Percentiles rank a stretch among this genome's conserved stretches.
phyloP scores from a whole-genome alignment of 2,797 vertebrate genomes.

The Salarias fasciatus region DNA sequence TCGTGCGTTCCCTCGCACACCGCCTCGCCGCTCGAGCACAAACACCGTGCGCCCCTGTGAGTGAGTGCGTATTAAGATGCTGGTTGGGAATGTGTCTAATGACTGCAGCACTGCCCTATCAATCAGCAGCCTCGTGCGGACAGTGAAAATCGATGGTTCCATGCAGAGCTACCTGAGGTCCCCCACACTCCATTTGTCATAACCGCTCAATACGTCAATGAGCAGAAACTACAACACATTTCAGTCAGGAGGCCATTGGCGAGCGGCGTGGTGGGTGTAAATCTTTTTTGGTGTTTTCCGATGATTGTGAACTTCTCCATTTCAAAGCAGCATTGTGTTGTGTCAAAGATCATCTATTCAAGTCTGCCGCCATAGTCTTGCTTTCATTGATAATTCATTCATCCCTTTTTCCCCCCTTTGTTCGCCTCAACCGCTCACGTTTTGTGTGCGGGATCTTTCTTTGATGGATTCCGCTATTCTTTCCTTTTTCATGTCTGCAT shows the following conservation, averaged over 20 bases:
- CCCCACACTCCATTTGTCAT: slow-evolving; percentile 83
- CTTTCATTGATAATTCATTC: slow-evolving; percentile 74
- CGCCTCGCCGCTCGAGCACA: slow-evolving; percentile 19
- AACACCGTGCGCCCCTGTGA: neutral
- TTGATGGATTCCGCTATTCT: slow-evolving; percentile 49
- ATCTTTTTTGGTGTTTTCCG: slow-evolving; percentile 65
- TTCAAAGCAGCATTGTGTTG: slow-evolving; percentile 73
- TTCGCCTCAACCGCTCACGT: slow-evolving; percentile 45
- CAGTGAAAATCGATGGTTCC: slow-evolving; percentile 79
- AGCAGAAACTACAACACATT: slow-evolving; percentile 70
- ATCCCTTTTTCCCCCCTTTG: slow-evolving; percentile 41
- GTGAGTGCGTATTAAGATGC: slow-evolving; percentile 54
- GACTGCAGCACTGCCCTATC: slow-evolving; percentile 64
- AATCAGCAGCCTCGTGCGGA: slow-evolving; percentile 74
- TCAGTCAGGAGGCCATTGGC: slow-evolving; percentile 62
- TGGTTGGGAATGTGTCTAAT: slow-evolving; percentile 70
- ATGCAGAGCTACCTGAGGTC: slow-evolving; percentile 79
- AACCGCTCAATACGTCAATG: slow-evolving; percentile 78
- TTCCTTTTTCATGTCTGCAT: slow-evolving; percentile 32
- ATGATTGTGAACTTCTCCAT: slow-evolving; percentile 74
- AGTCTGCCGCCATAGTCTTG: slow-evolving; percentile 51
- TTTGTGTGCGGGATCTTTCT: slow-evolving; percentile 58
- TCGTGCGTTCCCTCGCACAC: neutral
- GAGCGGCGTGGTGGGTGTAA: slow-evolving; percentile 55
- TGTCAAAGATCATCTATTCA: slow-evolving; percentile 76